Base-by-base conservation (phyloP, 2,888 invertebrate species). In the Ormyrus labotus region DNA sequence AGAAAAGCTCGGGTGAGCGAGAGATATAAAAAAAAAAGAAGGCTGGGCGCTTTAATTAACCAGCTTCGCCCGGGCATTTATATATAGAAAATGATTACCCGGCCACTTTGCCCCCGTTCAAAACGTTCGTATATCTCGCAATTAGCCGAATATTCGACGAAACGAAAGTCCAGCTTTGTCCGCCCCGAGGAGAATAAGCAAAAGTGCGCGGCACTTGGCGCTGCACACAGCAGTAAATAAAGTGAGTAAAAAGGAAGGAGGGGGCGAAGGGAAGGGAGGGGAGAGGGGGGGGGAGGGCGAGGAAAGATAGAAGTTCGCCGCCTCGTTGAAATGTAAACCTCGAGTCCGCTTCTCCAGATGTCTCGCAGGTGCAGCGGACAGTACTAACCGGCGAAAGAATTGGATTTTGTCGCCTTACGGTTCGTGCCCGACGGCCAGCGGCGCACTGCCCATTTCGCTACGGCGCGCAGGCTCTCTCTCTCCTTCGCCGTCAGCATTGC, bases 351-450 rank as follows among this genome's bases (percentile, higher is more conserved):
- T 80, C 80, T 64, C 82, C 83, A 84, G 83, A 83, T 83, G 84
- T 85, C 84, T 85, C 81, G 81, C 86, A 86, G 86, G 84, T 86
- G 86, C 83, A 84, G 82, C 83, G 83, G 84, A 86, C 85, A 85
- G 86, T 82, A 83, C 84, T 86, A 86, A 86, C 85, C 86, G 84
- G 84, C 83, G 83, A 86, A 86, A 85, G 85, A 87, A 88, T 87
- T 88, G 85, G 85, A 88, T 88, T 88, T 81, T 84, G 83, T 83
- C 83, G 84, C 82, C 82, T 86, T 84, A 81, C 83, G 82, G 65
- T 73, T 69, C 75, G 65, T 67, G 57, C 58, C 57, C 65, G 60
- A 45, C 72, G 48, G 48, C 11, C 34, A 13, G 50, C 75, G 34
- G 63, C 48, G 58, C 70, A 19, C 58, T 68, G 73, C 34, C 68